Base-by-base conservation (phyloP, 1,140 invertebrate species). In the Condylostylus longicornis region DNA sequence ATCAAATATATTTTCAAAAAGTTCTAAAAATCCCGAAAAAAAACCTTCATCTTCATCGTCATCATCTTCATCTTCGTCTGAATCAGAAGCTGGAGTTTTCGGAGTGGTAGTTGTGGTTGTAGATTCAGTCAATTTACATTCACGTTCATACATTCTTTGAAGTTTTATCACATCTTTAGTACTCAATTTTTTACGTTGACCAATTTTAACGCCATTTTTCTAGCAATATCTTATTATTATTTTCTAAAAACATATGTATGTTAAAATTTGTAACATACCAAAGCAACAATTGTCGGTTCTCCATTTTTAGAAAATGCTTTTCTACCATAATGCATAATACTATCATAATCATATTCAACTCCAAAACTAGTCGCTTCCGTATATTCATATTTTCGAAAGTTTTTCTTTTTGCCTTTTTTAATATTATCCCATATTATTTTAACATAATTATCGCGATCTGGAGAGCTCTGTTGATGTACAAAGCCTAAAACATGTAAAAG, bases 401-500 rank as follows among this genome's bases (percentile, higher is more conserved):
- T 80, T 45, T 74, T 66, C 45, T 73, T 71, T 15, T 63, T 67
- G 2, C 71, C 75, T 69, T 57, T 51, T 7, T 55, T 29, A 21
- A 83, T 72, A 48, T 82, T 82, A 29, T 75, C 63, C 57, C 69
- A 70, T 28, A 68, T 59, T 37, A 85, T 74, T 18, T 57, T 64
- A 2, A 85, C 71, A 51, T 72, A 82, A 4, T 74, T 48, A 46
- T 83, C 77, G 13, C 81, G 59, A 54, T 84, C 72, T 18, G 69
- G 62, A 14, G 76, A 64, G 43, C 74, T 72, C 49, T 84, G 80
- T 59, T 84, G 79, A 45, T 84, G 74, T 33, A 69, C 68, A 55
- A 80, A 79, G n/a, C 79, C 78, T 2, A 79, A 57, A 4, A 76
- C 72, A 47, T 80, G 78, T 53, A 79, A 61, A 41, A 77, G 62